These are phyloP conservation scores for Pachymerium ferrugineum DNA, from an alignment of 2,888 invertebrate species.

Conservation along the genomic window DNA sequence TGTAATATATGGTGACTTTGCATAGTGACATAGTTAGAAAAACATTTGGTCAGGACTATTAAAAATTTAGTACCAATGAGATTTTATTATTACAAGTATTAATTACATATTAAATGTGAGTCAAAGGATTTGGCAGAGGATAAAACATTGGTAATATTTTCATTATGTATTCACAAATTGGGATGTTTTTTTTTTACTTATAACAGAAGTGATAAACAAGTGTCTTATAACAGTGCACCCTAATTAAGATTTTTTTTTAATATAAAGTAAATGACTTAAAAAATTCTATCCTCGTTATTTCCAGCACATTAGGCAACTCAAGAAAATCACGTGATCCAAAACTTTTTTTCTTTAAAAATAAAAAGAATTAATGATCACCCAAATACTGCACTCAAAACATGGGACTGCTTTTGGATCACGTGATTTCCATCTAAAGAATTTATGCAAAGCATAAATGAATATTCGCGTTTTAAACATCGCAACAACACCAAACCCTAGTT, in stretches of 20 bases:
- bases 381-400: background rate
- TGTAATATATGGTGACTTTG: too few relatives aligned
- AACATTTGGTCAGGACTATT: too few relatives aligned
- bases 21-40: too few relatives aligned
- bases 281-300: background rate
- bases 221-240: conserved; percentile 2
- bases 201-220: conserved; percentile 2
- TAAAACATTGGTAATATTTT: background rate
- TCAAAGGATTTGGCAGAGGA: background rate
- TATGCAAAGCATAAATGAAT: background rate
- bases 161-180: conserved; percentile 2
- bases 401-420: background rate
- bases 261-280: background rate
- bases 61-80: background rate
- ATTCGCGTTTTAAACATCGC: background rate
- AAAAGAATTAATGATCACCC: background rate
- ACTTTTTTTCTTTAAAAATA: too few relatives aligned
- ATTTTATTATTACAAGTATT: background rate
- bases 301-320: background rate
- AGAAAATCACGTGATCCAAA: background rate
- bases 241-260: conserved; percentile 2
- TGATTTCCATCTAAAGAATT: background rate
- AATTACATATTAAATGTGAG: conserved; percentile 2
- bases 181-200: background rate
- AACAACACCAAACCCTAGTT: background rate